phyloP scores from a whole-genome alignment of 2,113 vertebrate genomes.

The Irena cyanogastra region DNA sequence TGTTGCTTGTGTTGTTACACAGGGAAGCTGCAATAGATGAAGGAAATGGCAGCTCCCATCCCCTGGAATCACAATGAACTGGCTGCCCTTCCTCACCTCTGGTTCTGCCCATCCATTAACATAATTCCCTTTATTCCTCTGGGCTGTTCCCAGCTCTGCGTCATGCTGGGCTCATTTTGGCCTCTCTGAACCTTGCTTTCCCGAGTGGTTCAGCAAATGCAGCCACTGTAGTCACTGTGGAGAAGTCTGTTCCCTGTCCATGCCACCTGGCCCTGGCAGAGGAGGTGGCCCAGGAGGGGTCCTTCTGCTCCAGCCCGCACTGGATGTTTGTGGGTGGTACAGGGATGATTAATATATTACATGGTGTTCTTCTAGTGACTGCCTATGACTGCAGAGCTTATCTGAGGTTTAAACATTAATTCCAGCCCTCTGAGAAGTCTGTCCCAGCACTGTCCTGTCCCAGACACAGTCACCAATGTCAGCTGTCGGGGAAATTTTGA shows the following conservation, averaged over 20 bases:
- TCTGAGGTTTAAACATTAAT: conserved; percentile 75
- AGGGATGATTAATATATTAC: conserved; percentile 30
- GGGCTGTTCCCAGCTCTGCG: neutral
- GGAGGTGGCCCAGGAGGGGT: neutral
- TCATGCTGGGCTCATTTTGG: fast-evolving
- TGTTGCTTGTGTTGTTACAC: neutral
- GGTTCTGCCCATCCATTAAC: neutral
- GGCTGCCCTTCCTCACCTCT: fast-evolving
- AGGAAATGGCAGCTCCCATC: neutral
- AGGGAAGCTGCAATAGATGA: neutral
- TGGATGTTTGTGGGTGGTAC: neutral
- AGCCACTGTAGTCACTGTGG: neutral
- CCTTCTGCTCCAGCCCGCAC: neutral
- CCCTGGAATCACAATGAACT: neutral
- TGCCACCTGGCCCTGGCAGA: neutral
- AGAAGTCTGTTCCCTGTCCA: neutral
- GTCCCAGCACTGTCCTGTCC: neutral
- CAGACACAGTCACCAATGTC: conserved; percentile 57
- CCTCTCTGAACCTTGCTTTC: neutral
- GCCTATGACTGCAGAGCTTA: neutral
- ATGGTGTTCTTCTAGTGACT: neutral
- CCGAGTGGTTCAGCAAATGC: neutral
- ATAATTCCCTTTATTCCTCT: neutral
- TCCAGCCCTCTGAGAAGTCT: neutral
- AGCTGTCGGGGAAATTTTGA: conserved; percentile 72